Base-by-base conservation (phyloP, 2,797 vertebrate species). In the Neosilurus mollespiculum region DNA sequence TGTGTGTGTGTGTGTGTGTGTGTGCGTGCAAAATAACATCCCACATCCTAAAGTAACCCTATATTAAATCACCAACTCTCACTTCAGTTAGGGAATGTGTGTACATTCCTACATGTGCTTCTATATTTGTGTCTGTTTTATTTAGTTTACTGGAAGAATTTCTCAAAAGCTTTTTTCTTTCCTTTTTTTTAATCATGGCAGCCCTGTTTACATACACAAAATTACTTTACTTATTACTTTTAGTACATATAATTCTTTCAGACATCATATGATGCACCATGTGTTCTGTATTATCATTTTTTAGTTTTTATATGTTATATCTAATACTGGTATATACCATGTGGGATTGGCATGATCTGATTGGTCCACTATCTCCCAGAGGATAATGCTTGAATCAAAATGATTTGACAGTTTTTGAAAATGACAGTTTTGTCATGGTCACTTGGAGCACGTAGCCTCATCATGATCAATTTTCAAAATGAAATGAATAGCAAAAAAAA, bases 1-100 rank as follows among this genome's bases (percentile, higher is more conserved):
- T 62, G 49, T 78, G 54, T 77, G n/a, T 72, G 34, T 76, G 77
- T 76, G 62, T 79, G 69, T 62, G 26, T 77, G 49, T 72, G 70
- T 83, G 56, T 61, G 5, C 69, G 54, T 77, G 67, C 43, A 7
- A 75, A 54, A 59, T 9, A 11, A 10, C 9, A 64, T 24, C 8
- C 9, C 24, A 58, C 49, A 78, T 78, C 58, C 59, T 78, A 78
- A 78, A 64, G 12, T 26, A 78, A 64, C 59, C 7, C 59, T 26
- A 67, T 67, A 80, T 49, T 80, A 67, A 67, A 54, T 54, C 49
- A 54, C 43, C 1, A 1, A n/a, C 26, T 53, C 22, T 65, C n/a
- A 12, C 22, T 34, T 24, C 37, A 62, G 30, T 43, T 30, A 43
- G 56, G 22, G 26, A 8, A 24, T 61, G 11, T 78, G 18, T 78